These are phyloP conservation scores for Cepaea hortensis DNA, from an alignment of 2,888 invertebrate species.

Conservation along the genomic window DNA sequence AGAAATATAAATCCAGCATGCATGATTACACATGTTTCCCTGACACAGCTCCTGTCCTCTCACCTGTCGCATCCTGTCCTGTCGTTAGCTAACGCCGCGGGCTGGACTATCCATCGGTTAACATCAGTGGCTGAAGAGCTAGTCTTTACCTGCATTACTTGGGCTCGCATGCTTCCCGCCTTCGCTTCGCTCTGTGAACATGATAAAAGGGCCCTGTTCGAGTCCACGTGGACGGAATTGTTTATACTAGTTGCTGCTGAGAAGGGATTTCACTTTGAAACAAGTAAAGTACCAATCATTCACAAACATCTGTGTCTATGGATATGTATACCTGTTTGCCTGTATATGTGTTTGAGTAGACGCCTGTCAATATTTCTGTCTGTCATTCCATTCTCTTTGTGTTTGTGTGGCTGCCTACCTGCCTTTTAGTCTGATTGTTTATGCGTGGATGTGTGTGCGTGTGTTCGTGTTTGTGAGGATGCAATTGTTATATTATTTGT, in stretches of 20 bases:
- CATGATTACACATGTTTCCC: no score
- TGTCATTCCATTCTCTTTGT: not conserved
- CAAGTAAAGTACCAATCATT: conserved; percentile 23
- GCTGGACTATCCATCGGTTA: conserved; percentile 4
- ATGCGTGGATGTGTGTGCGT: conserved; percentile 5
- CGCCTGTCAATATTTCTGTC: not conserved
- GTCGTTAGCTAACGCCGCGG: conserved; percentile 21
- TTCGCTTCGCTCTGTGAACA: conserved; percentile 23
- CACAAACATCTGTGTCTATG: not conserved
- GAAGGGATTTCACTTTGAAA: conserved; percentile 41
- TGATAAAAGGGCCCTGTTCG: conserved; percentile 37
- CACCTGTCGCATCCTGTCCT: conserved; percentile 5
- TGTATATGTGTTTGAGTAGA: not conserved
- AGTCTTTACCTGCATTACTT: conserved; percentile 26
- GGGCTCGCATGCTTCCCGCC: conserved; percentile 37
- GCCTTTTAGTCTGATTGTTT: conserved; percentile 5
- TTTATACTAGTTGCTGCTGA: conserved; percentile 44
- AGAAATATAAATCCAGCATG: no score
- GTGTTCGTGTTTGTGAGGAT: conserved; percentile 1
- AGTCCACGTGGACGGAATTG: conserved; percentile 42
- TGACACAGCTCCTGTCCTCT: conserved; percentile 6
- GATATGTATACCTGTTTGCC: not conserved
- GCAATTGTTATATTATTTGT: not conserved
- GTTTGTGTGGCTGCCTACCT: conserved; percentile 4
- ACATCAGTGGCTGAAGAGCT: conserved; percentile 41